Evolutionary conservation across 2,888 invertebrate species (phyloP).

Genomic region (Melanchra persicariae): DNA sequence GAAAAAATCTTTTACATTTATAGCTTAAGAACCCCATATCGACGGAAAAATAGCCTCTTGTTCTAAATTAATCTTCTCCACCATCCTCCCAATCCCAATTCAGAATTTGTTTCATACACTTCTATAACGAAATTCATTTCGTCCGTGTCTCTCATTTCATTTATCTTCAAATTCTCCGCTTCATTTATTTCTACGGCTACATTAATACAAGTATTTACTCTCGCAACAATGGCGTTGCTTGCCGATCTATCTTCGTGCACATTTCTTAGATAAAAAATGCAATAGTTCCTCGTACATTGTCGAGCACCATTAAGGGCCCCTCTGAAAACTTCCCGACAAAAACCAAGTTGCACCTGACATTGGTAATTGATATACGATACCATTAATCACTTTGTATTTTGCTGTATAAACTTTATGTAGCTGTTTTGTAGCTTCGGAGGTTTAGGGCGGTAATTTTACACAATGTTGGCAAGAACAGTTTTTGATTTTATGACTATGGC

Average conservation of each 20-base stretch:
- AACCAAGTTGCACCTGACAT: slow-evolving; percentile 86
- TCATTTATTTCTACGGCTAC: slow-evolving; percentile 47
- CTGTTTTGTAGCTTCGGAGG: slow-evolving; percentile 32
- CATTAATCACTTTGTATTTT: slow-evolving; percentile 85
- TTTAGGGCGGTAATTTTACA: slow-evolving; percentile 33
- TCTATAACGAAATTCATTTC: slow-evolving; percentile 55
- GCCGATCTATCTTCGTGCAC: slow-evolving; percentile 68
- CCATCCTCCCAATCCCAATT: slow-evolving; percentile 37
- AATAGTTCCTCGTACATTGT: slow-evolving; percentile 73
- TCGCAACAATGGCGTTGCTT: slow-evolving; percentile 52
- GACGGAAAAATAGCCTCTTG: slow-evolving; percentile 20
- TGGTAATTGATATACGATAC: slow-evolving; percentile 86
- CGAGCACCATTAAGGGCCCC: slow-evolving; percentile 75
- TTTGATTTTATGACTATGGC: neutral
- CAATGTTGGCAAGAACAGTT: neutral
- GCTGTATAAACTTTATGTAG: slow-evolving; percentile 72
- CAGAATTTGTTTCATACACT: slow-evolving; percentile 48
- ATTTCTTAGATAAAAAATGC: slow-evolving; percentile 72
- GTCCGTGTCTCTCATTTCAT: slow-evolving; percentile 52
- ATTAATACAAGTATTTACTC: slow-evolving; percentile 59
- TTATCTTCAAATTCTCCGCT: slow-evolving; percentile 47
- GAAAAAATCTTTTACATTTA: slow-evolving; percentile 18
- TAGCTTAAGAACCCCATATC: slow-evolving; percentile 2
- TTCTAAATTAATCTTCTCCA: slow-evolving; percentile 53
- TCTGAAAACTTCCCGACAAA: slow-evolving; percentile 76